Percentiles rank a stretch among this genome's conserved stretches.
Conservation (phyloP, 2,797 vertebrate genomes). For the Oreonectes daqikongensis region DNA sequence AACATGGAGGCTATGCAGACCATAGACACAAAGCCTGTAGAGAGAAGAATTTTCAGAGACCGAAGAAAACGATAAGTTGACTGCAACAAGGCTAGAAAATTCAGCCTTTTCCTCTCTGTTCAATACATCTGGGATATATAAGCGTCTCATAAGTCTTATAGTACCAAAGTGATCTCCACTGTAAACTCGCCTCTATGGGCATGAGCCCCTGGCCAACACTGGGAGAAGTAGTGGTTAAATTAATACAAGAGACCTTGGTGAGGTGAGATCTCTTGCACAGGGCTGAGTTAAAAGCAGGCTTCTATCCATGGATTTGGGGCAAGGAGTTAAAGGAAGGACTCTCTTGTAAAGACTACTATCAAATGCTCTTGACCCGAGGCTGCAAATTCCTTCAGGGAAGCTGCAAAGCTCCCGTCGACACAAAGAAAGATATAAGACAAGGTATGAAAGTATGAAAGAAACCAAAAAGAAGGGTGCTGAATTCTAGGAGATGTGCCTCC, state of each 20-base stretch:
- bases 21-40: constrained; percentile 29
- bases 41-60: constrained; percentile 15
- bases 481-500: constrained; percentile 64
- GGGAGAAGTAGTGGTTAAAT: constrained; percentile 45
- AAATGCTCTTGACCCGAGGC: constrained; percentile 46
- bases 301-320: constrained; percentile 46
- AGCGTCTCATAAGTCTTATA: constrained; percentile 20
- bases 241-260: constrained; percentile 53
- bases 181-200: constrained; percentile 31
- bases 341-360: constrained; percentile 43
- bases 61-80: constrained; percentile 13
- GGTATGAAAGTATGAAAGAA: constrained; percentile 7
- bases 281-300: constrained; percentile 44
- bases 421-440: constrained; percentile 7
- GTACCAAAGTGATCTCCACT: constrained; percentile 49
- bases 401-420: constrained; percentile 15
- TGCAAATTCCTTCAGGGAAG: constrained; percentile 42
- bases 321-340: constrained; percentile 42
- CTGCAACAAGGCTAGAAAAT: constrained; percentile 31
- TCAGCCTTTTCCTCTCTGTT: constrained; percentile 31
- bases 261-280: constrained; percentile 25
- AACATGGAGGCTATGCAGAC: constrained; percentile 27
- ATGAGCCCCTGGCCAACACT: constrained; percentile 38
- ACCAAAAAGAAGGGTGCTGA: neutral
- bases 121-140: constrained; percentile 40